These are phyloP conservation scores for Gnatocerus cornutus DNA, from an alignment of 2,888 invertebrate species.

Conservation along the genomic window DNA sequence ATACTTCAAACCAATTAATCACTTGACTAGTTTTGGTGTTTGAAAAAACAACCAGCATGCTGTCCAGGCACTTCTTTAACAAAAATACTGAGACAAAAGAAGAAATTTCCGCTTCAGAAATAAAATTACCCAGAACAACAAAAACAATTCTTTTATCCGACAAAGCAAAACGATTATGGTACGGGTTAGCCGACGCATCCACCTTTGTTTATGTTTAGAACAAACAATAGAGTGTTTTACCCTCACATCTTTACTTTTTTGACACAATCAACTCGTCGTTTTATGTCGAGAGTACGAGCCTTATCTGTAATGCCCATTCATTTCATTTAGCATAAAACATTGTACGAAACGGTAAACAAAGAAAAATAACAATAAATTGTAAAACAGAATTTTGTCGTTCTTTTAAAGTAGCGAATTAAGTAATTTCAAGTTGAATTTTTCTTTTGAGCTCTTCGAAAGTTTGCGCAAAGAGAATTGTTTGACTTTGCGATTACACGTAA, in stretches of 20 bases:
- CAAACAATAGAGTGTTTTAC: not conserved
- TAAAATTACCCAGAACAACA: not conserved
- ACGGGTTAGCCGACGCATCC: not conserved
- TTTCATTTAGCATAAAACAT: not conserved
- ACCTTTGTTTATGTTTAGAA: not conserved
- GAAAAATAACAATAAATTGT: not conserved
- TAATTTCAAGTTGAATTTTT: constrained; percentile 8
- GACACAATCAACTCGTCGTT: not conserved
- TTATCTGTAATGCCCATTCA: not conserved
- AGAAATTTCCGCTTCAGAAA: no score
- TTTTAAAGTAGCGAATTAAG: constrained; percentile 1
- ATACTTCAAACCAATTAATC: no score
- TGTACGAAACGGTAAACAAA: constrained; percentile 2
- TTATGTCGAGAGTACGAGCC: not conserved
- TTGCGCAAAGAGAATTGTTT: constrained; percentile 16
- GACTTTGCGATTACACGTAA: constrained; percentile 19
- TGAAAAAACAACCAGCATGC: no score
- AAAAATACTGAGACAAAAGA: no score
- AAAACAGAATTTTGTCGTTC: not conserved
- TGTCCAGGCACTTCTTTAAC: no score
- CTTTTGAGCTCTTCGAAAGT: constrained; percentile 8
- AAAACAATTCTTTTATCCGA: not conserved
- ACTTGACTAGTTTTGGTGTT: no score
- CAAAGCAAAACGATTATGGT: not conserved
- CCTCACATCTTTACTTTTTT: not conserved